Percentiles rank a stretch among this genome's conserved stretches.
Conservation (phyloP, 2,888 invertebrate species). For the Cryptocephalus primarius region DNA sequence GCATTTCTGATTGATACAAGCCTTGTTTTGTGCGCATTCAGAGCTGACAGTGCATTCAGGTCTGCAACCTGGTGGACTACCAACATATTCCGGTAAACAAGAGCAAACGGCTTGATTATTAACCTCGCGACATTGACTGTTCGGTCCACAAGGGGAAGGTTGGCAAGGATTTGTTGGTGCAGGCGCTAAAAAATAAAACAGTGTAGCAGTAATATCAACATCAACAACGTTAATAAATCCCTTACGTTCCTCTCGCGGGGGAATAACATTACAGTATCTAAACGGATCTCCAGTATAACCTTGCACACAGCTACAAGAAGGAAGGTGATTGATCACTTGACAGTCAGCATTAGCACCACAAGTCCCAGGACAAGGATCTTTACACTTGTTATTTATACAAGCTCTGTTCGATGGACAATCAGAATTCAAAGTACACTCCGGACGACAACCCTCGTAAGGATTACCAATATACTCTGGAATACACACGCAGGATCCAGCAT, state of each 20-base stretch:
- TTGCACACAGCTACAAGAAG: conserved; percentile 48
- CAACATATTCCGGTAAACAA: conserved; percentile 59
- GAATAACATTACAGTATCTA: conserved; percentile 36
- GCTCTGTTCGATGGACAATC: conserved; percentile 57
- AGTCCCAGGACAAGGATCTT: conserved; percentile 52
- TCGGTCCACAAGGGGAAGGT: conserved; percentile 72
- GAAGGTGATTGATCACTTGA: conserved; percentile 52
- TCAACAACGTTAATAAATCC: too few relatives aligned
- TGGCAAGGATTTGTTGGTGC: conserved; percentile 49
- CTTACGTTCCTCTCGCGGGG: conserved; percentile 12
- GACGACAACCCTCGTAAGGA: conserved; percentile 52
- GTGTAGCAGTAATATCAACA: background rate
- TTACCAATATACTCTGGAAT: conserved; percentile 50
- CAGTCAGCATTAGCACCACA: conserved; percentile 56
- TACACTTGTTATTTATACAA: conserved; percentile 53
- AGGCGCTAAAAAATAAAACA: conserved; percentile 12
- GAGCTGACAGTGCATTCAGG: conserved; percentile 76
- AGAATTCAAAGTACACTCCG: conserved; percentile 52
- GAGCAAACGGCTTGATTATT: conserved; percentile 69
- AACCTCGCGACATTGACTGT: conserved; percentile 62
- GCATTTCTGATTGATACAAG: conserved; percentile 74
- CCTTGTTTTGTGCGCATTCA: conserved; percentile 67
- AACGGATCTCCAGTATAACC: conserved; percentile 57
- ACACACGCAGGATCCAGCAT: conserved; percentile 46
- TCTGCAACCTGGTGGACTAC: conserved; percentile 70